phyloP scores from a whole-genome alignment of 92 coral and sea anemone genomes.

The Ricordea florida region DNA sequence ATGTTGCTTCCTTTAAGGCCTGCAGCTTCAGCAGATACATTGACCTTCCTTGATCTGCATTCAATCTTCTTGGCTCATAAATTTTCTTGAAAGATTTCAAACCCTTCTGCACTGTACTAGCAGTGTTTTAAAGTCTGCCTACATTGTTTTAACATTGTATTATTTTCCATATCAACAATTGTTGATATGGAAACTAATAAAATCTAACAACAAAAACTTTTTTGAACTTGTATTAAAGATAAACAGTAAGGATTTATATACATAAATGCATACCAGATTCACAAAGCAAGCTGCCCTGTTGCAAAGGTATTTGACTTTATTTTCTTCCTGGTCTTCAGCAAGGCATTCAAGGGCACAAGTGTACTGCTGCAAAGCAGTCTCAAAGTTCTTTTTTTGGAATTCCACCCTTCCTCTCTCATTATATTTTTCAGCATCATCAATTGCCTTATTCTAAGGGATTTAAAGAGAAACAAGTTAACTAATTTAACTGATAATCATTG shows the following conservation, averaged over 20 bases:
- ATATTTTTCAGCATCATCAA: not conserved
- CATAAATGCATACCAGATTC: not conserved
- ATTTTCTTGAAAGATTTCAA: no score
- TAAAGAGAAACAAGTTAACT: no score
- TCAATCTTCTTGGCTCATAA: no score
- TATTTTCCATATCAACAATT: not conserved
- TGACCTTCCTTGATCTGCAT: no score
- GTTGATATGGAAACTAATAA: not conserved
- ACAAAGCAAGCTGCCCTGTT: slow-evolving; percentile 18
- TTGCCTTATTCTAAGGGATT: no score
- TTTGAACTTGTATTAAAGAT: not conserved
- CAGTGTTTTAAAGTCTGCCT: no score
- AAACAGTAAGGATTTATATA: not conserved
- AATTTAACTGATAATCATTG: no score
- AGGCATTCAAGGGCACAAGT: slow-evolving; percentile 7
- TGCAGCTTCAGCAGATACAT: no score
- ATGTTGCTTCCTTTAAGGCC: no score
- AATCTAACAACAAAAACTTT: not conserved
- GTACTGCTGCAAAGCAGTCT: slow-evolving; percentile 8
- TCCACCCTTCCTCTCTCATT: slow-evolving; percentile 22
- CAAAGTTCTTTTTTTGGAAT: not conserved
- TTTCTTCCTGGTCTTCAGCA: not conserved
- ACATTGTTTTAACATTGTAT: no score
- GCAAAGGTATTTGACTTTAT: not conserved
- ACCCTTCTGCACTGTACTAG: no score